A percentile compares a stretch with the other conserved stretches of the same genome.
phyloP scores from a whole-genome alignment of 2,113 vertebrate species.

The Lophochroa leadbeateri region DNA sequence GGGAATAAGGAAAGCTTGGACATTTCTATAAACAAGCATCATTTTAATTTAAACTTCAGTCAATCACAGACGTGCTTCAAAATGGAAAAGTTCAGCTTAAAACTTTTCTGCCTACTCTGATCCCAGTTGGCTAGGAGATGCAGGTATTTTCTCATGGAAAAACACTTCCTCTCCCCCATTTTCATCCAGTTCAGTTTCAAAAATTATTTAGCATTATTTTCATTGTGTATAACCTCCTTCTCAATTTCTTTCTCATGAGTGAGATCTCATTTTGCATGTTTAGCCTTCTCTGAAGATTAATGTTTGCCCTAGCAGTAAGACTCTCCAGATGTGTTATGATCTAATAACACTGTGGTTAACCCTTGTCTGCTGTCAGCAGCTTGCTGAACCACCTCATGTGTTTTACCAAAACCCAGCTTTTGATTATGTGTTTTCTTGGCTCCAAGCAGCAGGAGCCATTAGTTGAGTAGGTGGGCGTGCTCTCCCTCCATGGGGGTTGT shows the following conservation, averaged over 20 bases:
- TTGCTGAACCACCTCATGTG: not conserved
- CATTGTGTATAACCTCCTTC: not conserved
- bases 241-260: not conserved
- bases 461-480: not conserved
- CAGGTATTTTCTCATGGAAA: conserved; percentile 2
- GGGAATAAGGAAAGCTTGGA: conserved; percentile 19
- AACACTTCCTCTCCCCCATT: not conserved
- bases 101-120: not conserved
- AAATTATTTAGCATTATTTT: conserved; percentile 30
- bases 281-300: conserved; percentile 20
- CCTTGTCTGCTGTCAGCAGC: conserved; percentile 18
- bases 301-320: conserved; percentile 7
- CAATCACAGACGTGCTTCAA: conserved; percentile 5
- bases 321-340: conserved; percentile 37
- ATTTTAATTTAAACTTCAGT: conserved; percentile 22
- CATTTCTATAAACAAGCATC: conserved; percentile 28
- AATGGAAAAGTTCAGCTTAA: not conserved
- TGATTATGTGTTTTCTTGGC: not conserved
- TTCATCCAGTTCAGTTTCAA: not conserved
- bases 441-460: not conserved
- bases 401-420: not conserved
- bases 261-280: conserved; percentile 25
- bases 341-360: not conserved
- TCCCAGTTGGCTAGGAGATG: not conserved
- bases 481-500: not conserved